Evolutionary conservation across 1,140 invertebrate genomes (phyloP).

Genomic region (Gryon sp.): DNA sequence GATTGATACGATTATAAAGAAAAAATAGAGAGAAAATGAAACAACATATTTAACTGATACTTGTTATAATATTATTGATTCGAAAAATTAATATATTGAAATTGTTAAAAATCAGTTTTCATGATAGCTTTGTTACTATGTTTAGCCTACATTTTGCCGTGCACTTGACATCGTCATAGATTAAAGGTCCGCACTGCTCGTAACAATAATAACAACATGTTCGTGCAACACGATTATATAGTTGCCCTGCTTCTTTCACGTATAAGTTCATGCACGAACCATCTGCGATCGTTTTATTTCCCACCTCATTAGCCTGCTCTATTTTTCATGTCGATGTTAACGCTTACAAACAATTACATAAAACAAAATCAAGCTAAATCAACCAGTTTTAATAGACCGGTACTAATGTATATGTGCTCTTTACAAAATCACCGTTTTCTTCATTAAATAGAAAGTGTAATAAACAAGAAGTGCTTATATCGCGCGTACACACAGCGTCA

Average conservation of each 20-base stretch:
- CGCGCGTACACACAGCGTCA: too few relatives aligned
- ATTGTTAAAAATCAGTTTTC: background rate
- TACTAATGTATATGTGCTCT: constrained; percentile 25
- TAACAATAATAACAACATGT: constrained; percentile 57
- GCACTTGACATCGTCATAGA: constrained; percentile 59
- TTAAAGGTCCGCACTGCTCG: constrained; percentile 49
- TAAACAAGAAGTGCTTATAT: too few relatives aligned
- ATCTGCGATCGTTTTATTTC: constrained; percentile 55
- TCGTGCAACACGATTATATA: constrained; percentile 56
- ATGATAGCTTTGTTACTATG: constrained; percentile 25
- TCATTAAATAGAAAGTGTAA: too few relatives aligned
- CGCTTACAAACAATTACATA: constrained; percentile 36
- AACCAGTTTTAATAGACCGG: background rate
- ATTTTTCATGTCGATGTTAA: constrained; percentile 59
- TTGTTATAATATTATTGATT: too few relatives aligned
- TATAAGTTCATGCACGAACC: constrained; percentile 54
- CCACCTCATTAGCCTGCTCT: constrained; percentile 59
- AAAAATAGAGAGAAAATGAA: too few relatives aligned
- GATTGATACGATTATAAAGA: too few relatives aligned
- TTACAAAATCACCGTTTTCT: too few relatives aligned
- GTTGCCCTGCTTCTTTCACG: constrained; percentile 50
- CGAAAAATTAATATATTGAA: background rate
- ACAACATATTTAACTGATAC: too few relatives aligned
- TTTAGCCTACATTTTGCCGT: constrained; percentile 56
- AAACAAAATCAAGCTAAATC: constrained; percentile 46